These are phyloP conservation scores for Ceratosolen solmsi DNA, from an alignment of 1,140 invertebrate species.

Conservation along the genomic window DNA sequence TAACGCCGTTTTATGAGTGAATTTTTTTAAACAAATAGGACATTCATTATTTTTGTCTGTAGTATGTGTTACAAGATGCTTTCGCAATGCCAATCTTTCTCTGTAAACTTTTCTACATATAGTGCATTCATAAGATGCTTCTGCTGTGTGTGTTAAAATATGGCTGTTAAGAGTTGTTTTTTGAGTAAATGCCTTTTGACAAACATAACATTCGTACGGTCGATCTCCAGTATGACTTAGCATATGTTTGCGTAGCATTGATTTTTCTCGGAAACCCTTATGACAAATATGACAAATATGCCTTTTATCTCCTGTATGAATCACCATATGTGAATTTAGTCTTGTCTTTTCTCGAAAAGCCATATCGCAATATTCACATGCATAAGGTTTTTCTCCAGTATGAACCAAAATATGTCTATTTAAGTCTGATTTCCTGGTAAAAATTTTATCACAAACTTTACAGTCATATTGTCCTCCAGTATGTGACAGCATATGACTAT, in stretches of 20 bases:
- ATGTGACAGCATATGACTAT: slow-evolving; percentile 71
- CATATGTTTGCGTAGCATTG: slow-evolving; percentile 73
- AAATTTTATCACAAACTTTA: slow-evolving; percentile 82
- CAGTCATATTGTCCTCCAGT: slow-evolving; percentile 79
- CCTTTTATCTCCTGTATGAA: slow-evolving; percentile 73
- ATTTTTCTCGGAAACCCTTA: slow-evolving; percentile 76
- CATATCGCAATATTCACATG: slow-evolving; percentile 79
- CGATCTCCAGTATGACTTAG: slow-evolving; percentile 74
- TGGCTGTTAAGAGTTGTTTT: slow-evolving; percentile 79
- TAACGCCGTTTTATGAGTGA: slow-evolving; percentile 65
- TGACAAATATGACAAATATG: slow-evolving; percentile 73
- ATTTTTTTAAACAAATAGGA: slow-evolving; percentile 71
- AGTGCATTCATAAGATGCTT: slow-evolving; percentile 82
- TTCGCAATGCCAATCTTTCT: slow-evolving; percentile 60
- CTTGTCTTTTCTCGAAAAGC: slow-evolving; percentile 74
- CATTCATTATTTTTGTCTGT: slow-evolving; percentile 78
- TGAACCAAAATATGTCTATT: slow-evolving; percentile 81
- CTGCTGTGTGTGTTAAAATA: slow-evolving; percentile 81
- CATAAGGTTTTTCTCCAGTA: slow-evolving; percentile 81
- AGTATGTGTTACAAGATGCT: slow-evolving; percentile 77
- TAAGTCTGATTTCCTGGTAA: slow-evolving; percentile 81
- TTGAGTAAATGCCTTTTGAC: slow-evolving; percentile 73
- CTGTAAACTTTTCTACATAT: slow-evolving; percentile 64
- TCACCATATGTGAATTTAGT: slow-evolving; percentile 69
- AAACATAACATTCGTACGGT: slow-evolving; percentile 75